Percentiles rank a stretch among this genome's conserved stretches.
Conservation (phyloP, 1,140 invertebrate species). For the Aphidius gifuensis region DNA sequence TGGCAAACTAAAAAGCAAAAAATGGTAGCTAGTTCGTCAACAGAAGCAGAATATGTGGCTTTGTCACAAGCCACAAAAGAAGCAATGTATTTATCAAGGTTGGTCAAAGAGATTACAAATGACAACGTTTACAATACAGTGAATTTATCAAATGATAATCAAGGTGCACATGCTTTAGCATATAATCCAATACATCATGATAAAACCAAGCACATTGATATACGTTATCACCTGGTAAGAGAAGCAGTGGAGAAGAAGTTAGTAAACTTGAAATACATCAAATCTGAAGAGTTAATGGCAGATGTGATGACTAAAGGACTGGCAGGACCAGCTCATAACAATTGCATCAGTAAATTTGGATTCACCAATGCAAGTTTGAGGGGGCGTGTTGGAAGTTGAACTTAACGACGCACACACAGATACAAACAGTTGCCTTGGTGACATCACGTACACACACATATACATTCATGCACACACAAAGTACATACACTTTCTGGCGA, state of each 20-base stretch:
- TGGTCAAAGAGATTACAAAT: constrained; percentile 19
- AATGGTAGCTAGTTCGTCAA: constrained; percentile 50
- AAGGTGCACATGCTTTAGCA: constrained; percentile 40
- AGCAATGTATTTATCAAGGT: constrained; percentile 31
- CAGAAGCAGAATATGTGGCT: constrained; percentile 52
- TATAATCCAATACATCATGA: constrained; percentile 40
- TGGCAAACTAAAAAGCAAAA: constrained; percentile 56
- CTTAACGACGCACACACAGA: too few species aligned
- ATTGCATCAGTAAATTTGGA: not conserved
- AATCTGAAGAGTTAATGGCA: constrained; percentile 22
- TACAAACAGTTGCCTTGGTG: too few species aligned
- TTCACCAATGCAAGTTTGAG: too few species aligned
- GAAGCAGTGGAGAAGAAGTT: constrained; percentile 8
- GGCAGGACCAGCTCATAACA: constrained; percentile 1
- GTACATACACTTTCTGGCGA: too few species aligned
- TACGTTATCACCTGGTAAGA: constrained; percentile 37
- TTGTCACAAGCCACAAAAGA: constrained; percentile 39
- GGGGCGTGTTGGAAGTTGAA: too few species aligned
- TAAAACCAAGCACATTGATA: constrained; percentile 49
- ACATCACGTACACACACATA: too few species aligned
- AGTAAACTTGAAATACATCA: constrained; percentile 19
- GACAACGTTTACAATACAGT: constrained; percentile 19
- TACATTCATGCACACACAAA: too few species aligned
- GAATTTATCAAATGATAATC: constrained; percentile 38
- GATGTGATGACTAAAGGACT: constrained; percentile 26